Percentiles rank a stretch among this genome's conserved stretches.
Evolutionary conservation across 1,140 invertebrate species (phyloP).

Genomic region (Heterodera carotae): DNA sequence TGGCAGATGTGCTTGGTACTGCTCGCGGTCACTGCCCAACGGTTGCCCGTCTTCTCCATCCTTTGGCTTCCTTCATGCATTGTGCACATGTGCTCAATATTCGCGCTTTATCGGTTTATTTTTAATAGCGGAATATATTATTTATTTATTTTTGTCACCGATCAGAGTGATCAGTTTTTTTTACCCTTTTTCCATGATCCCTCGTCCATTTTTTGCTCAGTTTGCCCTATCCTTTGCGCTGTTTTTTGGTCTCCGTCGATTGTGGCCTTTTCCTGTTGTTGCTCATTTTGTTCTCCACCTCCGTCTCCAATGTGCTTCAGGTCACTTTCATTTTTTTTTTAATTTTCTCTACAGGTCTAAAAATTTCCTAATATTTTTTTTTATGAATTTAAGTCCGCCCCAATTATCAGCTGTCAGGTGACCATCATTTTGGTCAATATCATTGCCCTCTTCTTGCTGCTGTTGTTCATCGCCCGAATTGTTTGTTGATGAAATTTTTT

Average conservation of each 20-base stretch:
- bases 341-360: too few relatives aligned
- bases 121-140: constrained; percentile 4
- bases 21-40: constrained; percentile 48
- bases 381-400: constrained; percentile 16
- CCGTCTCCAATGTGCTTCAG: constrained; percentile 47
- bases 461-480: constrained; percentile 65
- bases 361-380: too few relatives aligned
- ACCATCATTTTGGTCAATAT: constrained; percentile 61
- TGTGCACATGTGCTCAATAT: constrained; percentile 58
- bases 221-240: constrained; percentile 58
- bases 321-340: background rate
- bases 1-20: constrained; percentile 60
- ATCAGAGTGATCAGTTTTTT: too few relatives aligned
- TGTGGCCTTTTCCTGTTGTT: constrained; percentile 50
- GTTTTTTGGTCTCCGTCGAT: constrained; percentile 53
- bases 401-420: constrained; percentile 57
- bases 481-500: constrained; percentile 41
- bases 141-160: background rate
- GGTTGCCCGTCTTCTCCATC: constrained; percentile 59
- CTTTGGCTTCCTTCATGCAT: constrained; percentile 63
- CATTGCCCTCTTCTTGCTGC: constrained; percentile 56
- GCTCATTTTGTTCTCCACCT: constrained; percentile 52
- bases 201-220: background rate
- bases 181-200: too few relatives aligned
- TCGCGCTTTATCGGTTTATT: constrained; percentile 55